A percentile compares a stretch with the other conserved stretches of the same genome.
Evolutionary conservation across 2,888 invertebrate genomes (phyloP).

Genomic region (Sesia apiformis): DNA sequence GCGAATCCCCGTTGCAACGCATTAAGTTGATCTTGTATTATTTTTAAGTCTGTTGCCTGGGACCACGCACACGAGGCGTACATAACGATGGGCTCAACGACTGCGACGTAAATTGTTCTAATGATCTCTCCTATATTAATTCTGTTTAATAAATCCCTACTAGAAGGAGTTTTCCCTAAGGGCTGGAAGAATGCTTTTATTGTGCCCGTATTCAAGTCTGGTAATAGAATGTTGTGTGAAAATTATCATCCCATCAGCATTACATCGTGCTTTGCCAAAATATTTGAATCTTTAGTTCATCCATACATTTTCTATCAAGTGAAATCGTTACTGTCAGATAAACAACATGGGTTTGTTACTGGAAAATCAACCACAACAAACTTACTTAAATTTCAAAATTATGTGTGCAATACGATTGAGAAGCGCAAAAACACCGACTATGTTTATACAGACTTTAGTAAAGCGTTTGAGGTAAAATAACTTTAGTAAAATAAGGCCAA

Average conservation of each 20-base stretch:
- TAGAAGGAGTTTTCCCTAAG: conserved; percentile 4
- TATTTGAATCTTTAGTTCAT: conserved; percentile 7
- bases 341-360: conserved; percentile 9
- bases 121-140: conserved; percentile 2
- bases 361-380: conserved; percentile 10
- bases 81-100: too few relatives aligned
- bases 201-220: conserved; percentile 7
- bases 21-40: too few relatives aligned
- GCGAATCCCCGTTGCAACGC: too few relatives aligned
- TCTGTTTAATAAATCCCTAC: conserved; percentile 6
- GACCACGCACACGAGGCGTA: too few relatives aligned
- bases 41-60: too few relatives aligned
- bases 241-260: conserved; percentile 10
- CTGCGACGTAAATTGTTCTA: too few relatives aligned
- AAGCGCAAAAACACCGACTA: background rate
- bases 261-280: conserved; percentile 4
- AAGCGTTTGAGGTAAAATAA: too few relatives aligned
- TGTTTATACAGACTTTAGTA: conserved; percentile 10
- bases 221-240: conserved; percentile 1
- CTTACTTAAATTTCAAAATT: conserved; percentile 5
- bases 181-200: conserved; percentile 7
- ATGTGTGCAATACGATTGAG: conserved; percentile 2
- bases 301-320: conserved; percentile 2
- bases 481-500: conserved; percentile 1
- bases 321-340: conserved; percentile 1